Evolutionary conservation across 2,113 vertebrate species (phyloP).

Genomic region (Acrocephalus kingi): DNA sequence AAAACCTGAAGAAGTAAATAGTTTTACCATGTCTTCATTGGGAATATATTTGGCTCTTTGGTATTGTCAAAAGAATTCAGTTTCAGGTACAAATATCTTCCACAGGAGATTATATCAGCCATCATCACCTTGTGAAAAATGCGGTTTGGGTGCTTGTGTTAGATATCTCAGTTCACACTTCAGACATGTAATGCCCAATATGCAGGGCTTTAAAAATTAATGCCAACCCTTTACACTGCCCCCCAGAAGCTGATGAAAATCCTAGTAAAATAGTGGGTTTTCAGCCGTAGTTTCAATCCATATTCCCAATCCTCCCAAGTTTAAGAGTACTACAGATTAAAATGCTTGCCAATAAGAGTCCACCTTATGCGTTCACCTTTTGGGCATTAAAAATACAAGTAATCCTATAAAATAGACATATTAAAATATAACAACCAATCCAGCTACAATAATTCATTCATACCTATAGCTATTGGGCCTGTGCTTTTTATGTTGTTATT

Average conservation of each 20-base stretch:
- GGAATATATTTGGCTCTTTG: background rate
- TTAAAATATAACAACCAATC: background rate
- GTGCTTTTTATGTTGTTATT: background rate
- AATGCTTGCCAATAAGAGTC: background rate
- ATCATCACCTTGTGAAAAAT: background rate
- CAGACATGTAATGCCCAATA: background rate
- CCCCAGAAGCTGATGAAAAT: background rate
- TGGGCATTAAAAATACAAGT: background rate
- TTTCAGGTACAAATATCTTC: background rate
- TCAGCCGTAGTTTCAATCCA: background rate
- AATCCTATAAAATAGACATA: background rate
- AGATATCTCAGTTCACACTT: background rate
- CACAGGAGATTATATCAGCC: background rate
- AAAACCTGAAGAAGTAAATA: background rate
- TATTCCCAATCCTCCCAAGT: background rate
- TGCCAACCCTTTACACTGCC: background rate
- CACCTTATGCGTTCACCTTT: background rate
- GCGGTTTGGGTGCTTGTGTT: background rate
- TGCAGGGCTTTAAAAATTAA: background rate
- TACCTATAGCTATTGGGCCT: background rate
- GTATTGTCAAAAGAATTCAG: background rate
- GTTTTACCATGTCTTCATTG: background rate
- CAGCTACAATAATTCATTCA: background rate
- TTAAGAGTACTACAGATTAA: background rate
- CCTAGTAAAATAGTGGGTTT: background rate